These are phyloP conservation scores for Taxidea taxus DNA, from an alignment of 2,113 vertebrate genomes.

Conservation along the genomic window DNA sequence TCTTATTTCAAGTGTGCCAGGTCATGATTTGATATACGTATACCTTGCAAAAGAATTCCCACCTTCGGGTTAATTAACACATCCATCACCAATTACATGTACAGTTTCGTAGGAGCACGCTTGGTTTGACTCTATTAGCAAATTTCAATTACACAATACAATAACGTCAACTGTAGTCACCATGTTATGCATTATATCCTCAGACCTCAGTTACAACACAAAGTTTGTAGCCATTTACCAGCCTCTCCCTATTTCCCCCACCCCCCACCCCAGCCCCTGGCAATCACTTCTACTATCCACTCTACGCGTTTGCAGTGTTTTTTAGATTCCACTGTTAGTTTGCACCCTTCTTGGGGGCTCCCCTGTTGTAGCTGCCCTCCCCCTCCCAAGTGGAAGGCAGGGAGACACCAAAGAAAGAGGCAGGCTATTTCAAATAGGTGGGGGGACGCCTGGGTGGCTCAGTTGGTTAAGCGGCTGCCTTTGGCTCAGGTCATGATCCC, in stretches of 20 bases:
- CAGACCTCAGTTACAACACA: background rate
- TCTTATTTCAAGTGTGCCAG: background rate
- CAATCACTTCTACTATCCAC: background rate
- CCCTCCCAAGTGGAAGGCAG: background rate
- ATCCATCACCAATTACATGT: background rate
- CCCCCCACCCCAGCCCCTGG: background rate
- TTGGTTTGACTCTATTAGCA: background rate
- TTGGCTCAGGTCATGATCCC: too few relatives aligned
- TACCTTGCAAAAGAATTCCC: background rate
- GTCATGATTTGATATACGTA: background rate
- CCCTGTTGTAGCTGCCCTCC: background rate
- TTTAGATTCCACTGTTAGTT: background rate
- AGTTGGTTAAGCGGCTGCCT: too few relatives aligned
- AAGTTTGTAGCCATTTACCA: background rate
- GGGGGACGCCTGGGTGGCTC: too few relatives aligned
- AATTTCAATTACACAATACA: background rate
- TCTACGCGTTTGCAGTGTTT: background rate
- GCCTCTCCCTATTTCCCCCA: background rate
- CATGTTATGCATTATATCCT: background rate
- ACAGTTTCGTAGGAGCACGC: background rate
- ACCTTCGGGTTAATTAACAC: background rate
- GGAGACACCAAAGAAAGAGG: background rate
- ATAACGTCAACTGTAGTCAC: background rate
- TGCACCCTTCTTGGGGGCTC: background rate
- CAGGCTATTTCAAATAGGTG: background rate